These are phyloP conservation scores for Tromatobia lineatoria DNA, from an alignment of 2,888 invertebrate genomes.

Conservation along the genomic window DNA sequence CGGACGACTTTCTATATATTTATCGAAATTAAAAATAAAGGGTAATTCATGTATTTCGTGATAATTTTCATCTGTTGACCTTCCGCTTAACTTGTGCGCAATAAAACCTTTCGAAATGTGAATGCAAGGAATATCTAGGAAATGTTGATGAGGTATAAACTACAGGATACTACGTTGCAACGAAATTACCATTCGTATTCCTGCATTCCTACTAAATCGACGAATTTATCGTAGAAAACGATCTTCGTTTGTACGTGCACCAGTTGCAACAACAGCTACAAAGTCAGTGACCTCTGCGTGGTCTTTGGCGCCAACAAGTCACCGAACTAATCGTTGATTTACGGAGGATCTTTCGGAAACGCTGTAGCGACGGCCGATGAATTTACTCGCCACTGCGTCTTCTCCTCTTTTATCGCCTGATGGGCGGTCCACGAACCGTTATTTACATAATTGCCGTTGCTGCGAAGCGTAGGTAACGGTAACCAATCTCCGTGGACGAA, in stretches of 20 bases:
- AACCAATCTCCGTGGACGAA: conserved; percentile 49
- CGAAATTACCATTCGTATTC: neutral
- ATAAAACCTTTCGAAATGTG: too few species aligned
- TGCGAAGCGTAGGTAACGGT: conserved; percentile 60
- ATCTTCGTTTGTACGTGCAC: neutral
- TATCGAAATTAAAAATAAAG: too few species aligned
- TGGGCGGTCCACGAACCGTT: conserved; percentile 62
- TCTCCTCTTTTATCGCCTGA: conserved; percentile 43
- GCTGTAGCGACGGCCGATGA: conserved; percentile 15
- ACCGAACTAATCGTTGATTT: conserved; percentile 48
- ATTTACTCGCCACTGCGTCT: conserved; percentile 33
- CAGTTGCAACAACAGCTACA: neutral
- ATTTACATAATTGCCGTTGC: conserved; percentile 68
- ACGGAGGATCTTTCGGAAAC: conserved; percentile 38
- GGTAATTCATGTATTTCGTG: too few species aligned
- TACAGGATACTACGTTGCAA: neutral
- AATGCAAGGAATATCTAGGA: neutral
- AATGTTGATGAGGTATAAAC: neutral
- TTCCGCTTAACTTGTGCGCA: too few species aligned
- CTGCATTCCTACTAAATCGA: neutral
- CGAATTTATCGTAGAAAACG: neutral
- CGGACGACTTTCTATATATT: too few species aligned
- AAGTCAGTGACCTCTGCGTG: conserved; percentile 12
- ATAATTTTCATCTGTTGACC: too few species aligned
- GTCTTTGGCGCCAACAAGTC: conserved; percentile 8